A percentile compares a stretch with the other conserved stretches of the same genome.
These are phyloP conservation scores for Hephaestus fuliginosus DNA, from an alignment of 2,797 vertebrate genomes.

Conservation along the genomic window DNA sequence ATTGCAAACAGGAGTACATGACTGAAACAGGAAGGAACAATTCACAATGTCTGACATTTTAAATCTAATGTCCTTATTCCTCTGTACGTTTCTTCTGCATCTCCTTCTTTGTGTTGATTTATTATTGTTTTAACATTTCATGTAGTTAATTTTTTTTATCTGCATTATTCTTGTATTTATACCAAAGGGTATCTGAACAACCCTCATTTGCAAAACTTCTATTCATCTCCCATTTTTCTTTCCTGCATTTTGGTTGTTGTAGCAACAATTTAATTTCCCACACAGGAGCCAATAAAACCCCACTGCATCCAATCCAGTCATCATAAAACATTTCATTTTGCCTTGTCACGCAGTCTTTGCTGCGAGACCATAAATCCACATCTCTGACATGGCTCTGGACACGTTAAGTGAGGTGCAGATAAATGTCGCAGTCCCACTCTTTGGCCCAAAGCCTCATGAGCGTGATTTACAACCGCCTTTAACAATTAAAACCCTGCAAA, in stretches of 20 bases:
- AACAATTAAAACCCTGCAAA: constrained; percentile 48
- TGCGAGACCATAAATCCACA: constrained; percentile 31
- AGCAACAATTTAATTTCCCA: constrained; percentile 15
- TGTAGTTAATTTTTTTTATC: not conserved
- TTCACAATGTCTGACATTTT: not conserved
- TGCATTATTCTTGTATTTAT: not conserved
- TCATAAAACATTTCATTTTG: constrained; percentile 32
- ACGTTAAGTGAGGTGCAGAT: constrained; percentile 40
- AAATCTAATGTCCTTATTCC: not conserved
- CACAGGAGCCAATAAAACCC: constrained; percentile 45
- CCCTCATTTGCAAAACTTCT: not conserved
- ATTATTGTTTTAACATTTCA: not conserved
- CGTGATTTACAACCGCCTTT: constrained; percentile 40
- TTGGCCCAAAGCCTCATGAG: not conserved
- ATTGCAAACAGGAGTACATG: constrained; percentile 3
- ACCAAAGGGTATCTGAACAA: not conserved
- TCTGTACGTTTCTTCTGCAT: too few relatives aligned
- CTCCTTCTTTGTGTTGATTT: not conserved
- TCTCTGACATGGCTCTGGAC: constrained; percentile 2
- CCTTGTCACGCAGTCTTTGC: not conserved
- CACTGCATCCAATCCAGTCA: constrained; percentile 5
- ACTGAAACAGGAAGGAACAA: not conserved
- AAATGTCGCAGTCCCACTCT: constrained; percentile 1
- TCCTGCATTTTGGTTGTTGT: constrained; percentile 7
- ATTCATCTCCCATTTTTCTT: not conserved